Conservation (phyloP, 2,113 vertebrate species). For the Lontra canadensis region DNA sequence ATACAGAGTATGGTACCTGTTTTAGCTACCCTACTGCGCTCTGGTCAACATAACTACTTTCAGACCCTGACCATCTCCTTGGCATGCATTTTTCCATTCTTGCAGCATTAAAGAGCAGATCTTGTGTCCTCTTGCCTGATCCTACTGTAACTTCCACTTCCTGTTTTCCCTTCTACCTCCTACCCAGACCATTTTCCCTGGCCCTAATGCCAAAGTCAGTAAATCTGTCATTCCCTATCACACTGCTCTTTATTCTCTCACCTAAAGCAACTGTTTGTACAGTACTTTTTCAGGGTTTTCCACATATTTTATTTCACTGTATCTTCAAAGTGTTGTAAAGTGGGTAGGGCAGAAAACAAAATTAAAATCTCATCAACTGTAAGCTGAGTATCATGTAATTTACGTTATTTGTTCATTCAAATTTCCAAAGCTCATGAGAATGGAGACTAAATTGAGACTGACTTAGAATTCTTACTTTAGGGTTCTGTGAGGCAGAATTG, state of each 20-base stretch:
- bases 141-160: not conserved
- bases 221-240: not conserved
- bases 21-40: not conserved
- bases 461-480: not conserved
- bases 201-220: not conserved
- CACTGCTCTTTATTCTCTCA: not conserved
- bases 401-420: not conserved
- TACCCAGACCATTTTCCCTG: not conserved
- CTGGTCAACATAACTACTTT: not conserved
- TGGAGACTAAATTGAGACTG: conserved; percentile 8
- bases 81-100: not conserved
- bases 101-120: not conserved
- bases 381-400: not conserved
- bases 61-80: not conserved
- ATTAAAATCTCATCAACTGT: not conserved
- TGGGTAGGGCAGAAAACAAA: conserved; percentile 29
- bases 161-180: not conserved
- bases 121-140: not conserved
- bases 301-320: conserved; percentile 27
- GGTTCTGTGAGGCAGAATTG: not conserved
- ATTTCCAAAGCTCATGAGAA: conserved; percentile 38
- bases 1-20: too few relatives aligned
- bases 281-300: not conserved
- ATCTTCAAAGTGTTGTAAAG: conserved; percentile 35
- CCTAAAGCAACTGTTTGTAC: not conserved